Evolutionary conservation across 2,888 invertebrate species (phyloP), one percentile per base, ranked within the genome.

Genomic region (Stegana nigrithorax): DNA sequence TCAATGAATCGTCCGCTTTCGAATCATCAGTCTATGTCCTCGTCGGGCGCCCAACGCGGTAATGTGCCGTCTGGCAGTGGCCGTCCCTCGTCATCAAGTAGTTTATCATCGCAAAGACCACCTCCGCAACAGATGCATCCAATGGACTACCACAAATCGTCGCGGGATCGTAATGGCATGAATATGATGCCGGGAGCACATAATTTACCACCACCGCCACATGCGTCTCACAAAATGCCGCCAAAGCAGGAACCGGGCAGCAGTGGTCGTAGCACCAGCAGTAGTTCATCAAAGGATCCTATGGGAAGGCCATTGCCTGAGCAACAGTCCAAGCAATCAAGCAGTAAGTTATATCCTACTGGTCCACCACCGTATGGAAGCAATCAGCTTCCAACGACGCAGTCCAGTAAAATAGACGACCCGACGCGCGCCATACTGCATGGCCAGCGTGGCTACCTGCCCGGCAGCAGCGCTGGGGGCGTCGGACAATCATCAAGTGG

Each of bases 61-160:
- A 36, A 17, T 17, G 10, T 32, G 32, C 10, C 53, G 2, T 36
- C 53, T 1, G 21, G 53, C 53, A 55, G 53, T 36, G 21, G 53
- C 12, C 53, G 53, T 5, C 53, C 32, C 21, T 64, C 66, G 36
- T 65, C 65, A 21, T 59, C 65, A 23, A 61, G 50, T 39, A 60
- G 53, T 27, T 56, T 59, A 25, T n/a, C 59, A 17, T 56, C 42
- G 7, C 60, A 62, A 21, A 65, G 70, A 47, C 61, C 70, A 8
- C 68, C 72, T 8, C 72, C 75, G 8, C 74, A 73, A 17, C 67
- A 76, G 2, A 67, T 75, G 69, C 73, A 55, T 12, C 53, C 80
- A 4, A 74, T 80, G 50, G 83, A 81, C 66, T 84, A 83, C 61
- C 84, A 85, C 59, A 85, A 85, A 50, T 71, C 84, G 21, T 72